A percentile compares a stretch with the other conserved stretches of the same genome.
phyloP scores from a whole-genome alignment of 1,140 invertebrate genomes.

The Sarcophaga bullata region DNA sequence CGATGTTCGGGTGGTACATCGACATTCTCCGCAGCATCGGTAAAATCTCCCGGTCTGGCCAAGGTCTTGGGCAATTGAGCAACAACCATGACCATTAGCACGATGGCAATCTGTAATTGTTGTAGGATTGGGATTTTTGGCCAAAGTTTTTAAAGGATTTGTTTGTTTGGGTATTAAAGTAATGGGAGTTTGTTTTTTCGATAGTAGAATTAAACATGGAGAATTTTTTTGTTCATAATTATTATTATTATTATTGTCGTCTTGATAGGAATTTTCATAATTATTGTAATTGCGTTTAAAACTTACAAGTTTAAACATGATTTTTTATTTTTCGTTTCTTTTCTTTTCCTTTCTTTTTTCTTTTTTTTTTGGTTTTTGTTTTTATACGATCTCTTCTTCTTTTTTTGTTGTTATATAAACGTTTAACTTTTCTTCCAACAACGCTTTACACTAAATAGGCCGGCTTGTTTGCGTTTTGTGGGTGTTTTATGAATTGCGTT shows the following conservation, averaged over 20 bases:
- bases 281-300: constrained; percentile 45
- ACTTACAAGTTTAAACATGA: constrained; percentile 58
- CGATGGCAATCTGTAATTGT: constrained; percentile 47
- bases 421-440: neutral
- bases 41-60: constrained; percentile 47
- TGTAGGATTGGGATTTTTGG: constrained; percentile 27
- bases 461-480: neutral
- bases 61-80: neutral
- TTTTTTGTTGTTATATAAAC: neutral
- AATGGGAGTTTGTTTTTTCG: neutral
- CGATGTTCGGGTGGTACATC: constrained; percentile 53
- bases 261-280: constrained; percentile 29
- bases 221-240: neutral
- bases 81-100: neutral
- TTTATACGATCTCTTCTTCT: neutral
- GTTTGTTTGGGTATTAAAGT: constrained; percentile 29
- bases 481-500: constrained; percentile 32
- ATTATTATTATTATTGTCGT: neutral
- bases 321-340: constrained; percentile 30
- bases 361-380: too few species aligned
- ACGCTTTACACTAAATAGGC: neutral
- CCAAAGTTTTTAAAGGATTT: constrained; percentile 34
- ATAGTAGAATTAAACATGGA: neutral
- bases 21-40: constrained; percentile 51
- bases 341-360: too few species aligned